A percentile compares a stretch with the other conserved stretches of the same genome.
Conservation (phyloP, 2,797 vertebrate species). For the Thalassophryne amazonica region DNA sequence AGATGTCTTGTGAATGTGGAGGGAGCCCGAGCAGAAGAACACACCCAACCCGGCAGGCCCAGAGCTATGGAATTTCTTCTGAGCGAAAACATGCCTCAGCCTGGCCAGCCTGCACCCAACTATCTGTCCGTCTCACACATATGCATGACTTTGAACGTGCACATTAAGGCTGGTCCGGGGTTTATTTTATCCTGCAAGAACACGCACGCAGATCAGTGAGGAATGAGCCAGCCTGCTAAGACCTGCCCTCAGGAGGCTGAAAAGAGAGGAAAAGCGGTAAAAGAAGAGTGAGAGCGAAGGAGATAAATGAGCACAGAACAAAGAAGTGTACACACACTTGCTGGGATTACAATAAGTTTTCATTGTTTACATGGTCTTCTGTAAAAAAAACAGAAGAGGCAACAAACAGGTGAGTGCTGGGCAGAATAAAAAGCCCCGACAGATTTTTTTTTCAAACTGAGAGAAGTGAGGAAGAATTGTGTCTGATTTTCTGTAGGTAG, state of each 20-base stretch:
- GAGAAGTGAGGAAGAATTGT: background rate
- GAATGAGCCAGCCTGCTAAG: slow-evolving; percentile 79
- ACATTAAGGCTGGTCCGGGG: slow-evolving; percentile 35
- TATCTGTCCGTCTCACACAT: slow-evolving; percentile 17
- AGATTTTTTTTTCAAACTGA: too few relatives aligned
- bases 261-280: slow-evolving; percentile 19
- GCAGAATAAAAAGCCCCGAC: too few relatives aligned
- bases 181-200: slow-evolving; percentile 47
- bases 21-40: slow-evolving; percentile 18
- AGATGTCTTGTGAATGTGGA: slow-evolving; percentile 4
- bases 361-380: slow-evolving; percentile 50
- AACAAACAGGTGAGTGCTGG: slow-evolving; percentile 55
- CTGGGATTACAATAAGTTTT: slow-evolving; percentile 13
- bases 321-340: slow-evolving; percentile 3
- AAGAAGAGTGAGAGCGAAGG: slow-evolving; percentile 14
- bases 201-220: slow-evolving; percentile 63
- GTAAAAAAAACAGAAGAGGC: slow-evolving; percentile 56
- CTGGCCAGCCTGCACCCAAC: slow-evolving; percentile 46
- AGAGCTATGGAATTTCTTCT: slow-evolving; percentile 63
- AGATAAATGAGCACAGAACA: slow-evolving; percentile 18
- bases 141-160: slow-evolving; percentile 33
- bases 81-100: slow-evolving; percentile 67
- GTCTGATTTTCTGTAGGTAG: background rate
- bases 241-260: slow-evolving; percentile 62
- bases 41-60: slow-evolving; percentile 48